Evolutionary conservation across 2,113 vertebrate species (phyloP).

Genomic region (Meriones unguiculatus): DNA sequence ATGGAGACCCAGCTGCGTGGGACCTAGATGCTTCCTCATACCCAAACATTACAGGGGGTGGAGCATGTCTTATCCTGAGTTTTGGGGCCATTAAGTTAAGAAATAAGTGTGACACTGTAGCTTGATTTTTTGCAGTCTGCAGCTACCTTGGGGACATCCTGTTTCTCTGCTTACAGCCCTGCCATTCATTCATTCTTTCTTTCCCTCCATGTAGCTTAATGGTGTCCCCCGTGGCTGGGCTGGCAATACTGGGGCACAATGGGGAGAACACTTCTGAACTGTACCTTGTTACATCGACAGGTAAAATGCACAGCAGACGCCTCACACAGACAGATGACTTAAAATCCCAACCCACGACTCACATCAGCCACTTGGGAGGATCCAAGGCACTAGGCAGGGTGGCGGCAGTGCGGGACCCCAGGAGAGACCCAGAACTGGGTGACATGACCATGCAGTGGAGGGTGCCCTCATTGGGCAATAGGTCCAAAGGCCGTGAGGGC

Average conservation of each 20-base stretch:
- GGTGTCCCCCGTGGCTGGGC: not conserved
- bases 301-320: not conserved
- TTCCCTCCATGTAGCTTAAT: rapidly evolving
- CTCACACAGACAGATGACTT: not conserved
- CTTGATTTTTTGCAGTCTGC: rapidly evolving
- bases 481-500: not conserved
- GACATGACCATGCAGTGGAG: not conserved
- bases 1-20: not conserved
- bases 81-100: not conserved
- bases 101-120: rapidly evolving
- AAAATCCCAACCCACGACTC: not conserved
- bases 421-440: rapidly evolving
- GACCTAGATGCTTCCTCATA: rapidly evolving
- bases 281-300: not conserved
- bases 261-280: rapidly evolving
- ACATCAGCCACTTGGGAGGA: rapidly evolving
- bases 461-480: not conserved
- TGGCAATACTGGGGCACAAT: not conserved
- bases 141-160: rapidly evolving
- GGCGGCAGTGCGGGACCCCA: rapidly evolving
- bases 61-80: not conserved
- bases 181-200: not conserved
- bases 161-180: not conserved
- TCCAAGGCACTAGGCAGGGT: not conserved
- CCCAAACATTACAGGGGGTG: rapidly evolving